phyloP scores from a whole-genome alignment of 2,113 vertebrate species.

The Sebastes schlegelii region DNA sequence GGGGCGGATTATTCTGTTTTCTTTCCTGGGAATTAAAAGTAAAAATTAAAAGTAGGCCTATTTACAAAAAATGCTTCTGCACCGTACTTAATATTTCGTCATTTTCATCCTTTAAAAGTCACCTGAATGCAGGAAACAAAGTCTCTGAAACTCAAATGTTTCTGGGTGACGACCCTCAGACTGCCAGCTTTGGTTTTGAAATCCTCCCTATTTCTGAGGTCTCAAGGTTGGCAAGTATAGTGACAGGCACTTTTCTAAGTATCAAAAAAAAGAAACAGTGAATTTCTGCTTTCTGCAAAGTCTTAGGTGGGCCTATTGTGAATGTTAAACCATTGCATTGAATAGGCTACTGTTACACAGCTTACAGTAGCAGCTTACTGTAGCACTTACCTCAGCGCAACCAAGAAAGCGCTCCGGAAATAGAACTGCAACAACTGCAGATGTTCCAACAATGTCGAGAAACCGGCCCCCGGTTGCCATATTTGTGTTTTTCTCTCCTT shows the following conservation, averaged over 20 bases:
- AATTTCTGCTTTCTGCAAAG: conserved; percentile 34
- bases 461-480: conserved; percentile 53
- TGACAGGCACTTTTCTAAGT: conserved; percentile 22
- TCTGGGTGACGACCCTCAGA: too few species aligned
- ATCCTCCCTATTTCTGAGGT: too few species aligned
- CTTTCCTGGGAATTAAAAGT: too few species aligned
- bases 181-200: too few species aligned
- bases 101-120: too few species aligned
- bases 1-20: too few species aligned
- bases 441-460: conserved; percentile 67
- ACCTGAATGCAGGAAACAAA: too few species aligned
- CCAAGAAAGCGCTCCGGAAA: conserved; percentile 51
- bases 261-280: conserved; percentile 19
- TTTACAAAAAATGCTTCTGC: too few species aligned
- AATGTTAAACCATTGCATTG: conserved; percentile 38
- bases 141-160: too few species aligned
- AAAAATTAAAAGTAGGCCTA: too few species aligned
- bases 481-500: conserved; percentile 68
- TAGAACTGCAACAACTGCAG: conserved; percentile 74
- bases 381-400: conserved; percentile 66
- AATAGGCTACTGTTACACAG: conserved; percentile 46
- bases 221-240: too few species aligned
- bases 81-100: too few species aligned
- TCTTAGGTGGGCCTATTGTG: conserved; percentile 47
- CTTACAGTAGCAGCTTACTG: conserved; percentile 63